Evolutionary conservation across 37 sponge, comb jelly and placozoan species (phyloP), one percentile per base, ranked within the genome.

Genomic region (Cladorhizidae sp.): DNA sequence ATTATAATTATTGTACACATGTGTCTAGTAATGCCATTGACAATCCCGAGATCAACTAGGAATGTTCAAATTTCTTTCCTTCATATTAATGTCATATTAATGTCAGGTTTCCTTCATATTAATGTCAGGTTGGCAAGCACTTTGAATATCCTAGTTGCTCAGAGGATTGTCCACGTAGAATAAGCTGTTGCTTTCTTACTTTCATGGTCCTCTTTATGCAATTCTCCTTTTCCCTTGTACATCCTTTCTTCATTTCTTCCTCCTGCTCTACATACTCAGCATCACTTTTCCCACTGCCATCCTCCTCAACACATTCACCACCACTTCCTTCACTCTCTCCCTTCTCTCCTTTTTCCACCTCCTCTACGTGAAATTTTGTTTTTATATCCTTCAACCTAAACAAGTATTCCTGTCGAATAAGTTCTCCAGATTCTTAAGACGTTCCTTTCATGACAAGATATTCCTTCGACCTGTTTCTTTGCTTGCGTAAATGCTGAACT

Each of bases 351-450:
- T 71, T 67, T 32, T 84, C 88, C 35, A 94, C 72, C 42, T 70
- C 45, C 26, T 85, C 73, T 36, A 95, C 78, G 31, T 89, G 87
- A 21, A 70, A 23, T 32, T 78, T 39, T n/a, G 57, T 84, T 43
- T 75, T 80, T 55, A 92, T 92, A 18, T 70, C 57, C 64, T 84
- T 83, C 64, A 88, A 52, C 5, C 72, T 49, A 65, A 92, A 92
- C 51, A 87, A 56, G 51, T 84, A 61, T 49, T 76, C 78, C 49
- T 87, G 80, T 33, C 75, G 57, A 43, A 74, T 57, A 29, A 91
- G 59, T 72, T 86, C 83, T 14, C 74, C 80, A 8, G 84, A 35
- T 73, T 79, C 83, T 22, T 67, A n/a, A 39, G 42, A 38, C 15
- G 49, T 69, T 39, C 52, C 50, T 29, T 88, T 75, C 61, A 68